Percentiles rank a stretch among this genome's conserved stretches.
These are phyloP conservation scores for Germaria angustata DNA, from an alignment of 2,888 invertebrate species.

Conservation along the genomic window DNA sequence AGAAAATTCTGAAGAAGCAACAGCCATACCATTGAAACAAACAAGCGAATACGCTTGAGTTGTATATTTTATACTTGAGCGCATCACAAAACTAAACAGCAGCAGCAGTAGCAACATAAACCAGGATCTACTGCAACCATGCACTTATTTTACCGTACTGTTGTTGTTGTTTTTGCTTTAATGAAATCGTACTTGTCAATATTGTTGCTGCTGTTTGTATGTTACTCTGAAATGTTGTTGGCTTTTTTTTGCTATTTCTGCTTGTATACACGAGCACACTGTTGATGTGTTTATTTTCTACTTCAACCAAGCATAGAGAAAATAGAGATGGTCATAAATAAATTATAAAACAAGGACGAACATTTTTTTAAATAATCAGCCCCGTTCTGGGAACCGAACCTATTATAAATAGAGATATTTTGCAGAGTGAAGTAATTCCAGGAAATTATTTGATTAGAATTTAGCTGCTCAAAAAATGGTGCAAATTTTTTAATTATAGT, in stretches of 20 bases:
- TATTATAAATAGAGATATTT: no score
- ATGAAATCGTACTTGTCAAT: neutral
- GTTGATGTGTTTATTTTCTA: slow-evolving; percentile 56
- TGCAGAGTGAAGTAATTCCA: no score
- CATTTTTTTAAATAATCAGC: no score
- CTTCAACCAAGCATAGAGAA: slow-evolving; percentile 36
- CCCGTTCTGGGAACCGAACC: no score
- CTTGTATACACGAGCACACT: slow-evolving; percentile 18
- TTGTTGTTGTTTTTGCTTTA: slow-evolving; percentile 26
- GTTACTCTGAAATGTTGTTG: slow-evolving; percentile 12
- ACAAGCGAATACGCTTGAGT: slow-evolving; percentile 43
- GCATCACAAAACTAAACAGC: slow-evolving; percentile 44
- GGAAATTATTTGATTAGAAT: no score
- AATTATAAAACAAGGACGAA: neutral
- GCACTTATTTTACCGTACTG: slow-evolving; percentile 26
- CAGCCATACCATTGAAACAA: slow-evolving; percentile 31
- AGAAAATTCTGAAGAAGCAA: neutral
- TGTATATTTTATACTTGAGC: slow-evolving; percentile 60
- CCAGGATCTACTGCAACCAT: slow-evolving; percentile 20
- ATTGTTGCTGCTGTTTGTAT: neutral
- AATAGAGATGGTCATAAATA: neutral
- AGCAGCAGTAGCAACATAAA: slow-evolving; percentile 32
- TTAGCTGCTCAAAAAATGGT: no score
- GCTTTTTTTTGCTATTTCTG: slow-evolving; percentile 1
- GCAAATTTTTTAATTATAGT: no score